Conservation (phyloP, 1,140 invertebrate genomes). For the Diachasma alloeum region DNA sequence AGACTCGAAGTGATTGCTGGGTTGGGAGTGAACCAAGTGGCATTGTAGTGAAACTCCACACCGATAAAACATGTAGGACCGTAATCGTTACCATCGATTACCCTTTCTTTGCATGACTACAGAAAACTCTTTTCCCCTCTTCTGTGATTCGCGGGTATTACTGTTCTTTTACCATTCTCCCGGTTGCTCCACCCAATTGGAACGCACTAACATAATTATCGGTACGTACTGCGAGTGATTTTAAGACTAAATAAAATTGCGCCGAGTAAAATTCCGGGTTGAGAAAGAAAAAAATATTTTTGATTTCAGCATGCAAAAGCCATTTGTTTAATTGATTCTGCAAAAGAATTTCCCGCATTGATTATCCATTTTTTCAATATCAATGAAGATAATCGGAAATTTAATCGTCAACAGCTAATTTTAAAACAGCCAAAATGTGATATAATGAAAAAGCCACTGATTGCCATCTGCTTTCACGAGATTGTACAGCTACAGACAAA, state of each 20-base stretch:
- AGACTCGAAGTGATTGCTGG: background rate
- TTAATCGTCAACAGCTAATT: no score
- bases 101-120: background rate
- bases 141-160: background rate
- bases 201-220: background rate
- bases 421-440: no score
- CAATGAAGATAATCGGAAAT: no score
- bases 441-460: no score
- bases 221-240: background rate
- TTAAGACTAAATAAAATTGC: background rate
- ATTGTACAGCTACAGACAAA: no score
- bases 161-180: background rate
- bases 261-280: background rate
- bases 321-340: no score
- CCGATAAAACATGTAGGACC: conserved; percentile 1
- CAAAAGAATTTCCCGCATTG: no score
- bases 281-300: background rate
- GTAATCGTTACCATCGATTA: conserved; percentile 13
- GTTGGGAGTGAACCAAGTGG: background rate
- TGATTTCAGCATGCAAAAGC: no score
- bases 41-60: background rate
- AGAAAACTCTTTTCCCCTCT: background rate
- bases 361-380: no score
- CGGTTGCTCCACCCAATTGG: background rate
- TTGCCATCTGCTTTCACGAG: no score